Conservation (phyloP, 2,888 invertebrate genomes). For the Augochlorella aurata region DNA sequence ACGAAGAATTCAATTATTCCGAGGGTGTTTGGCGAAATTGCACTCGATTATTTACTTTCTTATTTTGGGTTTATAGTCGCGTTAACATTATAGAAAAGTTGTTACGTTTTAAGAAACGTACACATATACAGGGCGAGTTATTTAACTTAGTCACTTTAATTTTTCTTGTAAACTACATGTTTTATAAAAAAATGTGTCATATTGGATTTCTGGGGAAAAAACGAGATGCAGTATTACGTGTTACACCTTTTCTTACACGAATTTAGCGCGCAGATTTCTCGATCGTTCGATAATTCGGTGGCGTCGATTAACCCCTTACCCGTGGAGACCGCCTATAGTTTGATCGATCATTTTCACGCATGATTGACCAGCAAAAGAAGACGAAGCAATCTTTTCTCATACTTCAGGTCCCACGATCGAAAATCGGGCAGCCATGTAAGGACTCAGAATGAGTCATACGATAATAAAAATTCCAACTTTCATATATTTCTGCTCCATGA, state of each 20-base stretch:
- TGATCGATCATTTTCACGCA: slow-evolving; percentile 10
- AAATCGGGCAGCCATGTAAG: slow-evolving; percentile 4
- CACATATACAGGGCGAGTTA: too few relatives aligned
- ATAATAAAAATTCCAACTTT: background rate
- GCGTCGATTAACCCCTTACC: slow-evolving; percentile 6
- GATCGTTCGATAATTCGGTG: background rate
- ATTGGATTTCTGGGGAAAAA: background rate
- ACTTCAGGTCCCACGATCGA: slow-evolving; percentile 11
- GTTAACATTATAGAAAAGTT: too few relatives aligned
- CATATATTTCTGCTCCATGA: background rate
- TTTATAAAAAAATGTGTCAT: background rate
- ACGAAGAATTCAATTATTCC: too few relatives aligned
- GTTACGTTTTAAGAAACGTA: too few relatives aligned
- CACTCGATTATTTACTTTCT: too few relatives aligned
- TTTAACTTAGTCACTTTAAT: too few relatives aligned
- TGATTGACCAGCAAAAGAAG: background rate
- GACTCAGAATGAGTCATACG: background rate
- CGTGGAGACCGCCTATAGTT: background rate
- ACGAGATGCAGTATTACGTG: background rate
- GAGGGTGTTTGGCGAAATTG: too few relatives aligned
- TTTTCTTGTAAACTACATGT: too few relatives aligned
- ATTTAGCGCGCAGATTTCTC: background rate
- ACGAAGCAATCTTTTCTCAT: slow-evolving; percentile 8
- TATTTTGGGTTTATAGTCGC: too few relatives aligned
- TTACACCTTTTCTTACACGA: background rate